Evolutionary conservation across 2,113 vertebrate genomes (phyloP), one percentile per base, ranked within the genome.

Genomic region (Microcebus tavaratra): DNA sequence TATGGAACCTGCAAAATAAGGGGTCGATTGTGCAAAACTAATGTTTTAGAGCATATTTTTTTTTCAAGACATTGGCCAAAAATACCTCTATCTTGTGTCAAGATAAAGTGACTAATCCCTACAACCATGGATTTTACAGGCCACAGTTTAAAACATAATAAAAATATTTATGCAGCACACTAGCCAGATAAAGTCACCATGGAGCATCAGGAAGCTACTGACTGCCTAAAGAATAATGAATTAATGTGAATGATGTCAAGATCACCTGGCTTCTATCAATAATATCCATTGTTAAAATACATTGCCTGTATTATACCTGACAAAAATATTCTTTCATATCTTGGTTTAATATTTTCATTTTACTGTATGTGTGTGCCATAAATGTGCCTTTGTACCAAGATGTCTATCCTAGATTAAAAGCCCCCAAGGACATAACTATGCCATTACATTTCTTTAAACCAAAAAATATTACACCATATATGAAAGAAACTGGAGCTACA

Each of bases 101-200:
- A 65, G 25, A 61, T 88, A 72, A 94, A 87, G 34, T 65, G n/a
- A 61, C 11, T 87, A 57, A 89, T 84, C 23, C 36, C n/a, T 79
- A 86, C 6, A 93, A 67, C 21, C 9, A 72, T 4, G 23, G 2
- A 61, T 50, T 93, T 93, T 87, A 81, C 53, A 42, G 36, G 45
- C 6, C 50, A 80, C 1, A 17, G 17, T 31, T 53, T 90, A 76
- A 53, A 97, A 90, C 45, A 48, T 5, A 82, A 94, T 59, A 93
- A 91, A 86, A 87, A 90, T 53, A 95, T n/a, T 72, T 87, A 95
- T 67, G 14, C 25, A 90, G 34, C 75, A 91, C 20, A 65, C 53
- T 73, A 85, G n/a, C 67, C 42, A 84, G 39, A 59, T 73, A 53
- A 84, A 89, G 68, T 72, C 39, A 88, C 7, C 36, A 21, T 2